Evolutionary conservation across 2,797 vertebrate species (phyloP), one percentile per base, ranked within the genome.

Genomic region (Holocentrus rufus): DNA sequence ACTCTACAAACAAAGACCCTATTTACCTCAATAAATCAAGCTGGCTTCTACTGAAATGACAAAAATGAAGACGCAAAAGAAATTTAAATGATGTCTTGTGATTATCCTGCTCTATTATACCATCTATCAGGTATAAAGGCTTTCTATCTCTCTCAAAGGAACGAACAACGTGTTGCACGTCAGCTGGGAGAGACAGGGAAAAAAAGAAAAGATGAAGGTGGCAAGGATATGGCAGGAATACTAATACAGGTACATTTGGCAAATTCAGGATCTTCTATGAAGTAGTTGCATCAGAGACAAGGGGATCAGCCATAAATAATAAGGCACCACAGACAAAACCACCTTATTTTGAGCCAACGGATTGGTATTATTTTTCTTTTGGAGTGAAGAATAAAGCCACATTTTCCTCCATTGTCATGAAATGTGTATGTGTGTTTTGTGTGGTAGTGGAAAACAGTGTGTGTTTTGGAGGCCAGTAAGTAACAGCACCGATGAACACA

Each of bases 251-350:
- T 76, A 30, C 39, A 82, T 85, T 66, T 80, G 65, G 82, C 67
- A 76, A 74, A 73, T 60, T 78, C 60, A 20, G 59, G 60, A 76
- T 87, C 77, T 64, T 27, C 25, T 27, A 27, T 27, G 25, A 27
- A 27, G 72, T 84, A 73, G 73, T 76, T 58, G 59, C 72, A 79
- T 83, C 70, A 81, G 7, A 70, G 80, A 89, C 74, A 78, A 47
- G 52, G 31, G 70, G 79, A 80, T 91, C 85, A 88, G 65, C 53
- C 17, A 14, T 18, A 52, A 72, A 52, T 56, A 88, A 85, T 71
- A 80, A 84, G 59, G 62, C 47, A 46, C 36, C 13, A 39, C 13
- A 52, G 63, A 77, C 36, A 84, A 52, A 47, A 81, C 73, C 72
- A 13, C 53, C 69, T 77, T 39, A 65, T 18, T 66, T 72, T 47